Conservation (phyloP, 2,888 invertebrate genomes). For the Mesoligia furuncula region DNA sequence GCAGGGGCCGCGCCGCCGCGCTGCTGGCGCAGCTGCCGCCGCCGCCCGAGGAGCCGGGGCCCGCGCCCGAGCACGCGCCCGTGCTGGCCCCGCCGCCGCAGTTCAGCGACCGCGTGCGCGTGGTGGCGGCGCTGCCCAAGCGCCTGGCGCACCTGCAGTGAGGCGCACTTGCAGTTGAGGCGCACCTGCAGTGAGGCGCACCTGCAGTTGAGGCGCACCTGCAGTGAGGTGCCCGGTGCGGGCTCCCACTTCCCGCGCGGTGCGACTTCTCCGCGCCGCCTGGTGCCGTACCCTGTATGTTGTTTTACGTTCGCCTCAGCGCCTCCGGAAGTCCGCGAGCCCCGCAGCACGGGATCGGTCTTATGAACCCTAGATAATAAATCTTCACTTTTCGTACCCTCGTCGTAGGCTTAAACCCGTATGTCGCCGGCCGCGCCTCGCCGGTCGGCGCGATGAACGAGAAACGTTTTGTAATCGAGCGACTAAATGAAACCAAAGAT, state of each 20-base stretch:
- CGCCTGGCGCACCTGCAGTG: constrained; percentile 88
- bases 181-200: too few relatives aligned
- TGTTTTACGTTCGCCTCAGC: not conserved
- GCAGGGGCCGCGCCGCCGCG: constrained; percentile 92
- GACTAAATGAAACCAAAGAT: constrained; percentile 89
- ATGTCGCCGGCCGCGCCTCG: constrained; percentile 47
- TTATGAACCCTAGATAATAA: constrained; percentile 73
- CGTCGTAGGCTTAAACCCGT: constrained; percentile 68
- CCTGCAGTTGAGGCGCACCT: too few relatives aligned
- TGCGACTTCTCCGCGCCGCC: not conserved
- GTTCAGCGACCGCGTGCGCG: constrained; percentile 96
- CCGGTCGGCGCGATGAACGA: constrained; percentile 35
- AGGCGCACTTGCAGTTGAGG: too few relatives aligned
- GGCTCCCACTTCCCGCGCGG: too few relatives aligned
- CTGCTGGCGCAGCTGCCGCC: constrained; percentile 95
- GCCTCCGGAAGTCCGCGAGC: not conserved
- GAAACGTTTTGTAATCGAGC: constrained; percentile 82
- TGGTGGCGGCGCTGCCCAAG: constrained; percentile 96
- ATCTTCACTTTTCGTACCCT: constrained; percentile 66
- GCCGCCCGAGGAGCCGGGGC: constrained; percentile 92
- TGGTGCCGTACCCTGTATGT: not conserved
- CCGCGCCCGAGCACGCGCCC: constrained; percentile 92
- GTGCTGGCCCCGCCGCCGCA: constrained; percentile 96
- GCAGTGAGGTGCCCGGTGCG: too few relatives aligned
- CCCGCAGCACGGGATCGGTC: constrained; percentile 29